A percentile compares a stretch with the other conserved stretches of the same genome.
These are phyloP conservation scores for mouse (Mus musculus) DNA, from an alignment of 2,113 vertebrate species.

Conservation along the genomic window DNA sequence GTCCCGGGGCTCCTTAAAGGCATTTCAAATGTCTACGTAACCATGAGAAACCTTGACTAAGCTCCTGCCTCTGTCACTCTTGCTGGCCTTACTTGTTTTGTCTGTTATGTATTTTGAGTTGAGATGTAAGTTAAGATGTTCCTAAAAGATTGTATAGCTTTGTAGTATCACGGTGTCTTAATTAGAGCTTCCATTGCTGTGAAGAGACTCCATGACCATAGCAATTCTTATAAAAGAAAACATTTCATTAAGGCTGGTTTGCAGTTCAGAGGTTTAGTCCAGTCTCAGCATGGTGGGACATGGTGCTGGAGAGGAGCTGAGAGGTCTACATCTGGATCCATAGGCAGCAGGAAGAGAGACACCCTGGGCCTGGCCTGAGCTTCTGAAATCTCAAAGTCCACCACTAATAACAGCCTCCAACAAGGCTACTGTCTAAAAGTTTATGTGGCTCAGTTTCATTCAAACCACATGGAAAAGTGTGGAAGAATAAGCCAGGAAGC, in stretches of 20 bases:
- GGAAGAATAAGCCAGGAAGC: not conserved
- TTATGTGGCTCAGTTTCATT: not conserved
- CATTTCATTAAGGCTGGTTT: not conserved
- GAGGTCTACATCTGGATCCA: not conserved
- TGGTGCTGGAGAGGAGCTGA: not conserved
- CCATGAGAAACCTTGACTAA: fast-evolving
- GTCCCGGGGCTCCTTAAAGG: not conserved
- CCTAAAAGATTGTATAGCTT: not conserved
- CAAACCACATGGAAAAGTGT: not conserved
- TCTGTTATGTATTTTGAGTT: not conserved
- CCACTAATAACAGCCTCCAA: not conserved
- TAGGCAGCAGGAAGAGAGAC: not conserved
- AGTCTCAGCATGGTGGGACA: not conserved
- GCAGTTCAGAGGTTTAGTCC: not conserved
- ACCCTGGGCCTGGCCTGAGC: not conserved
- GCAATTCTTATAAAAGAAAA: not conserved
- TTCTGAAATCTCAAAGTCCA: not conserved
- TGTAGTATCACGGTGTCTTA: not conserved
- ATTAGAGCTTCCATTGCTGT: not conserved
- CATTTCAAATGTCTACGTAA: not conserved
- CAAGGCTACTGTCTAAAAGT: not conserved
- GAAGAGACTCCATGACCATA: not conserved
- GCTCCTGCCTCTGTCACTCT: not conserved
- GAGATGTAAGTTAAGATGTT: not conserved
- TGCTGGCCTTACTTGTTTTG: not conserved